Base-by-base conservation (phyloP, 1,140 invertebrate species). In the Pogonognathellus flavescens region DNA sequence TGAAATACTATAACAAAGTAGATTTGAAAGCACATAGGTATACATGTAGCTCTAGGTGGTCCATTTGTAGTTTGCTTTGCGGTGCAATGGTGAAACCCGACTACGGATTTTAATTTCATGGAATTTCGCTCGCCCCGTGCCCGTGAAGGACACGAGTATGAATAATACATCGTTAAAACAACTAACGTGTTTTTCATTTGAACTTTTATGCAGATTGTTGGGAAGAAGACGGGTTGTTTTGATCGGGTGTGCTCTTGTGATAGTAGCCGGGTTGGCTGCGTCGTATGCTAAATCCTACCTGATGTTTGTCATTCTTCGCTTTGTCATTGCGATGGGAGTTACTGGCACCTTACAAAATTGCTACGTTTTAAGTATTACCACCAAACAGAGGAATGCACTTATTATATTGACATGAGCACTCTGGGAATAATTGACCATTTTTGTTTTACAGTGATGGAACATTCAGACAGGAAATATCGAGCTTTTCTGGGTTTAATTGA, bases 341-440 rank as follows among this genome's bases (percentile, higher is more conserved):
- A 94, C 95, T 7, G 94, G 94, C 9, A 93, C 94, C 22, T 94
- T 94, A 4, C 94, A 94, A 88, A 93, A 94, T 41, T 94, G 93
- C 11, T 94, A 95, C 70, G 94, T 95, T 16, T 90, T 95, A n/a
- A 89, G 90, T 91, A 89, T 66, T 82, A 31, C 31, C 31, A 6
- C 6, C 4, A 62, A 62, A n/a, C 59, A 62, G 14, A 53, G 53
- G 9, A 9, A 55, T 9, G 50, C 13, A 57, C 7, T 25, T 22
- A n/a, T 89, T 52, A 53, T 62, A 57, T 80, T 20, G 7, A 50
- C 72, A 9, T 5, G 2, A 62, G 18, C 60, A 41, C 13, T 25
- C 5, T 11, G 7, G 13, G 22, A 18, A 57, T 8, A 16, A 50
- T 22, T n/a, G 5, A 70, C 4, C 3, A 41, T 52, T 20, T 49